These are phyloP conservation scores for Acinonyx jubatus DNA, from an alignment of 2,113 vertebrate species.

Conservation along the genomic window DNA sequence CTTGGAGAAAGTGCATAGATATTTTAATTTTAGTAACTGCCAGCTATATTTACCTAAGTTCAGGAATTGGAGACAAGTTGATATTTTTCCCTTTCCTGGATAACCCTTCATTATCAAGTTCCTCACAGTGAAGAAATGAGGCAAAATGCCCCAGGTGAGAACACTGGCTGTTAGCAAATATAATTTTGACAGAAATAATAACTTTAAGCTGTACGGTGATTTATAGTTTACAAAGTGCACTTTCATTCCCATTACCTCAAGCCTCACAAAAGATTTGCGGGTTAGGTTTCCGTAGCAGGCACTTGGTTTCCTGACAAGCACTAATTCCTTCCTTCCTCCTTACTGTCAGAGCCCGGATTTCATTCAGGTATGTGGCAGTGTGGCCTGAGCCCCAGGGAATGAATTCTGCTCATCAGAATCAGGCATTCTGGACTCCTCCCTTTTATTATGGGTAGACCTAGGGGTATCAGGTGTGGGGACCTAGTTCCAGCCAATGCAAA, in stretches of 20 bases:
- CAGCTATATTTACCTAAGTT: neutral
- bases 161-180: neutral
- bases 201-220: neutral
- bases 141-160: neutral
- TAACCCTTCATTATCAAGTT: neutral
- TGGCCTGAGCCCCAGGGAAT: neutral
- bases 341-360: neutral
- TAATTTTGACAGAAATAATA: neutral
- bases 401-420: neutral
- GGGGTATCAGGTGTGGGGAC: neutral
- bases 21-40: no score
- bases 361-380: neutral
- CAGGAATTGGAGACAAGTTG: neutral
- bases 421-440: rapidly evolving
- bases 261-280: neutral
- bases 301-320: neutral
- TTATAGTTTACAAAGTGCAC: neutral
- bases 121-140: neutral
- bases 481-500: neutral
- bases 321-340: neutral
- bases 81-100: neutral
- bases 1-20: neutral
- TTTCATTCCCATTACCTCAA: neutral
- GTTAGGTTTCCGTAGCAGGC: neutral
- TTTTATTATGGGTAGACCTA: rapidly evolving